Percentiles rank a stretch among this genome's conserved stretches.
Conservation (phyloP, 2,888 invertebrate species). For the Drosophila incognita region DNA sequence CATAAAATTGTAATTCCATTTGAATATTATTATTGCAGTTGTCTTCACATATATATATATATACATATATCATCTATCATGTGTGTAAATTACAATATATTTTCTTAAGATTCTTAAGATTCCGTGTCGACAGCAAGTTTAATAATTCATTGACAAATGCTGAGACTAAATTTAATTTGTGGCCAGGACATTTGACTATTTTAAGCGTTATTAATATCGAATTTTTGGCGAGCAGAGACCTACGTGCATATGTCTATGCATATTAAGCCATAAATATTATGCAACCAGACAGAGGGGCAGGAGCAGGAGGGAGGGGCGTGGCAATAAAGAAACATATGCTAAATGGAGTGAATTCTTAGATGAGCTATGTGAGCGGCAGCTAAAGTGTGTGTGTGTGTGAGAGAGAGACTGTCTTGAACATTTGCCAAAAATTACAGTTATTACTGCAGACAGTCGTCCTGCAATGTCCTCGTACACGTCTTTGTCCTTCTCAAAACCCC, state of each 20-base stretch:
- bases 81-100: slow-evolving; percentile 29
- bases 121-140: slow-evolving; percentile 51
- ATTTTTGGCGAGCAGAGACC: slow-evolving; percentile 51
- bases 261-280: slow-evolving; percentile 74
- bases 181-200: slow-evolving; percentile 39
- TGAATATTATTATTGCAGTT: neutral
- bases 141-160: slow-evolving; percentile 66
- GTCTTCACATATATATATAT: neutral
- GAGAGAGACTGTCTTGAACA: slow-evolving; percentile 41
- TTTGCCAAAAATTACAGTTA: slow-evolving; percentile 80
- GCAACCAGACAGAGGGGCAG: slow-evolving; percentile 13
- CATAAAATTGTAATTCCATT: neutral
- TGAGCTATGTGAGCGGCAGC: slow-evolving; percentile 40
- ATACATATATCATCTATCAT: neutral
- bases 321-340: slow-evolving; percentile 46
- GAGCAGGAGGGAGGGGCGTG: neutral
- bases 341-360: slow-evolving; percentile 53
- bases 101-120: slow-evolving; percentile 41
- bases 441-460: slow-evolving; percentile 73
- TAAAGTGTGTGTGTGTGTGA: neutral
- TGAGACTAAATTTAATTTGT: slow-evolving; percentile 30
- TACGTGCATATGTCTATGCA: slow-evolving; percentile 59
- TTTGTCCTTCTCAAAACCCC: neutral
- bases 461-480: slow-evolving; percentile 41
- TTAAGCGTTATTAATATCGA: slow-evolving; percentile 56